Conservation (phyloP, 1,140 invertebrate genomes). For the Steinernema feltiae region DNA sequence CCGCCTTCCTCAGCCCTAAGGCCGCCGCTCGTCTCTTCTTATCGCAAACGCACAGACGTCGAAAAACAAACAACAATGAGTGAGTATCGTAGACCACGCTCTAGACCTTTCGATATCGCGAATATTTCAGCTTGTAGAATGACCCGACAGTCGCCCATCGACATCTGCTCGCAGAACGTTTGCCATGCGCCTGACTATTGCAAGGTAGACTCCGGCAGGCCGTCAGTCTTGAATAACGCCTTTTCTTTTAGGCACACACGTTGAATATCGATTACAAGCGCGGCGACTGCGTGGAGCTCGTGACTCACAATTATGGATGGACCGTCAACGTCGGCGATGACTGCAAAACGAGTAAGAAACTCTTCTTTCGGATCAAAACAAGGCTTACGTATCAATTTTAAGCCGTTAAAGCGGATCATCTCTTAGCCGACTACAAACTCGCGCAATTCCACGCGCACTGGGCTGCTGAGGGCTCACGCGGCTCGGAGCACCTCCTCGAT, state of each 20-base stretch:
- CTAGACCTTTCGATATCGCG: no score
- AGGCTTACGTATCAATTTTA: background rate
- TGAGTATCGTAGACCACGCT: no score
- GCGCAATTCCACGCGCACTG: constrained; percentile 36
- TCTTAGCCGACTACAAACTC: constrained; percentile 19
- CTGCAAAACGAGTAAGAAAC: constrained; percentile 23
- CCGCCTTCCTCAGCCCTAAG: no score
- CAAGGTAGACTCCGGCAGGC: constrained; percentile 14
- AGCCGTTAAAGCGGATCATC: constrained; percentile 27
- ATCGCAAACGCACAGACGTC: no score
- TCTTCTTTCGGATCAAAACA: background rate
- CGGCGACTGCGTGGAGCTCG: constrained; percentile 17
- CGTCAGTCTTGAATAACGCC: background rate
- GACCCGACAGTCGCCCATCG: constrained; percentile 19
- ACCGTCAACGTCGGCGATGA: constrained; percentile 7
- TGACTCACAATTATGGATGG: background rate
- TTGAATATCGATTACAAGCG: constrained; percentile 13
- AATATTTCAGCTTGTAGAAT: background rate
- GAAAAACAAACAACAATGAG: no score
- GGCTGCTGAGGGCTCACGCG: constrained; percentile 10
- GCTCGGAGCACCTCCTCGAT: constrained; percentile 32
- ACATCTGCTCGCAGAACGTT: constrained; percentile 17
- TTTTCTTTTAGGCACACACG: background rate
- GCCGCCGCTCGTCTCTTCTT: no score
- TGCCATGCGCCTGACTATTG: constrained; percentile 21